Conservation (phyloP, 2,888 invertebrate species). For the Rhingia campestris region DNA sequence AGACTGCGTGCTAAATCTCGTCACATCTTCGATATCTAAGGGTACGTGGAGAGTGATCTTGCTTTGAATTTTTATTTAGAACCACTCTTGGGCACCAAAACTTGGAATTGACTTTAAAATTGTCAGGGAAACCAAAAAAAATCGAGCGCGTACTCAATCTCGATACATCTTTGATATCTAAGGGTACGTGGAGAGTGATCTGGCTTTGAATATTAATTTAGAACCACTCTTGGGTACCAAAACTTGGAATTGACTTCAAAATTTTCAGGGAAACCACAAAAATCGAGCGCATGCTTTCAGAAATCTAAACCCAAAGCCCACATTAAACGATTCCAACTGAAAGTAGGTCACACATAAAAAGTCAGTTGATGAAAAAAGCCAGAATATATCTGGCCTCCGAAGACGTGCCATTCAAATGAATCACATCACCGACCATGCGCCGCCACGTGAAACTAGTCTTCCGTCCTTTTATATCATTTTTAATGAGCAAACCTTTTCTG, state of each 20-base stretch:
- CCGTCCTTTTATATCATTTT: constrained; percentile 39
- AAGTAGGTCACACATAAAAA: neutral
- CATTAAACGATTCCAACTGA: neutral
- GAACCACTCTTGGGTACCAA: too few relatives aligned
- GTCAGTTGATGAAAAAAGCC: neutral
- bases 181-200: too few relatives aligned
- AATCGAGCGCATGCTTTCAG: neutral
- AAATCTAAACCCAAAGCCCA: neutral
- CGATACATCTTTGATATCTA: neutral
- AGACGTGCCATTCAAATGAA: constrained; percentile 13
- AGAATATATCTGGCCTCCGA: neutral
- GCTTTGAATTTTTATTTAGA: neutral
- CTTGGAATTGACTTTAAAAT: too few relatives aligned
- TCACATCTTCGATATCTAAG: too few relatives aligned
- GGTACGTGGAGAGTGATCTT: neutral
- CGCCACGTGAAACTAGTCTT: constrained; percentile 16
- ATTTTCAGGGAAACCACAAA: neutral
- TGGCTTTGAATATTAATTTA: too few relatives aligned
- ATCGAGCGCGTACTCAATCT: neutral
- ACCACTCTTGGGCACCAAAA: neutral
- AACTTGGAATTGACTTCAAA: too few relatives aligned
- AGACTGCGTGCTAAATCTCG: neutral
- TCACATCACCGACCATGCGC: neutral
- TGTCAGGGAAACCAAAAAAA: neutral
- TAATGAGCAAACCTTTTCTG: constrained; percentile 36